These are phyloP conservation scores for Epinephelus malabaricus DNA, from an alignment of 2,797 vertebrate genomes.

Conservation along the genomic window DNA sequence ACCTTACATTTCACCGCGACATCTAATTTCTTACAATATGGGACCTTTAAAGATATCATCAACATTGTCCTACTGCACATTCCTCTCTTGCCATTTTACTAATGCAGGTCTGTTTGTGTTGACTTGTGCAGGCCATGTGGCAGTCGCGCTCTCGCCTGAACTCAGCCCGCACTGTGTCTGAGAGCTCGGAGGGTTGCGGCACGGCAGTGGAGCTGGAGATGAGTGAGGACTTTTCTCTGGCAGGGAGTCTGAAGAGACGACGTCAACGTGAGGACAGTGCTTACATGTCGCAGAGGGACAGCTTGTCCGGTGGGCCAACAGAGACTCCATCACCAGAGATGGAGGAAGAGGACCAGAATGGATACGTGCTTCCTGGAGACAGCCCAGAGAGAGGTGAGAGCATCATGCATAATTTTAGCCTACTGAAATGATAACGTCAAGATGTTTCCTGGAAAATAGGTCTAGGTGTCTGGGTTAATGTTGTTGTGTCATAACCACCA, in stretches of 20 bases:
- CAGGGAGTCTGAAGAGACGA: slow-evolving; percentile 85
- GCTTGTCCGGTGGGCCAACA: slow-evolving; percentile 85
- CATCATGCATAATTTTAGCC: neutral
- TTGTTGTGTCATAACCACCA: neutral
- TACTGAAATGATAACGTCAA: neutral
- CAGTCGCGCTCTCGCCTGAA: slow-evolving; percentile 86
- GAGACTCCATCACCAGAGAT: slow-evolving; percentile 84
- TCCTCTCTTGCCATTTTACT: neutral
- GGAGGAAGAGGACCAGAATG: slow-evolving; percentile 91
- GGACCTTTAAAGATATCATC: neutral
- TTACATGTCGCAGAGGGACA: slow-evolving; percentile 93
- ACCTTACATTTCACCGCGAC: no score
- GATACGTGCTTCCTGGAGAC: slow-evolving; percentile 92
- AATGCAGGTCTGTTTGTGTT: slow-evolving; percentile 29
- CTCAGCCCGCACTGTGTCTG: slow-evolving; percentile 90
- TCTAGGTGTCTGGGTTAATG: neutral
- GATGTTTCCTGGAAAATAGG: neutral
- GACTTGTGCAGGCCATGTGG: slow-evolving; percentile 67
- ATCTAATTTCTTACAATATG: no score
- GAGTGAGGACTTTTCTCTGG: slow-evolving; percentile 85
- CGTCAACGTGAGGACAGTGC: slow-evolving; percentile 91
- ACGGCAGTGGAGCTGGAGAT: slow-evolving; percentile 88
- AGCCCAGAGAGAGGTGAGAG: slow-evolving; percentile 85
- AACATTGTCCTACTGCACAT: neutral
- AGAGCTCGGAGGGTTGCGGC: slow-evolving; percentile 92